Evolutionary conservation across 2,888 invertebrate species (phyloP), one percentile per base, ranked within the genome.

Genomic region (Rosalia funebris): DNA sequence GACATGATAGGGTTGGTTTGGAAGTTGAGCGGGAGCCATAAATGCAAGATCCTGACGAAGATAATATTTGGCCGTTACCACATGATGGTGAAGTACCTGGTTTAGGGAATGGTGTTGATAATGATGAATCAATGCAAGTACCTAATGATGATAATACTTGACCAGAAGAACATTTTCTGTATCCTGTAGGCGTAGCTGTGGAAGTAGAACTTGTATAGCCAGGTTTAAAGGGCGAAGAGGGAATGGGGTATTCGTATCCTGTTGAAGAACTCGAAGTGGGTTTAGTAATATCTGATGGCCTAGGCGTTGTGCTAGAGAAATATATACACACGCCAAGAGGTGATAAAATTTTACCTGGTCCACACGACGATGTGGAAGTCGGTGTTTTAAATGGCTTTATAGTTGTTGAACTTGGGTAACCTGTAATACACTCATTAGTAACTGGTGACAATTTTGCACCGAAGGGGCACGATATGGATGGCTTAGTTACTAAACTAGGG

Each of bases 11-110:
- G 68, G 72, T 1, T 82, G 81, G 20, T 16, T 9, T 20, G 5
- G 44, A 12, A 20, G 82, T 82, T 2, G 83, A 83, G 68, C 84
- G 25, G 7, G 25, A 25, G 7, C 7, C 25, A 25, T 25, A 25
- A 31, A 61, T 48, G 15, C 57, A 52, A 31, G 61, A 60, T n/a
- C 57, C 53, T 7, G 53, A 61, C 19, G 39, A 15, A 25, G 12
- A 19, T 34, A 57, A 19, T 41, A 25, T 31, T 42, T 63, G 59
- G 9, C 66, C 68, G 25, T 65, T 63, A 20, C 63, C 55, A 39
- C 63, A 63, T 11, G 34, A 7, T 7, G 25, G 25, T 25, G 25
- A 25, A 25, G 4, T 25, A 25, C 4, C 7, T 25, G 25, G 25
- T 5, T 7, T 3, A 25, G 25, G 25, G n/a, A n/a, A n/a, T n/a